Conservation (phyloP, 2,888 invertebrate species). For the Xestia c-nigrum region DNA sequence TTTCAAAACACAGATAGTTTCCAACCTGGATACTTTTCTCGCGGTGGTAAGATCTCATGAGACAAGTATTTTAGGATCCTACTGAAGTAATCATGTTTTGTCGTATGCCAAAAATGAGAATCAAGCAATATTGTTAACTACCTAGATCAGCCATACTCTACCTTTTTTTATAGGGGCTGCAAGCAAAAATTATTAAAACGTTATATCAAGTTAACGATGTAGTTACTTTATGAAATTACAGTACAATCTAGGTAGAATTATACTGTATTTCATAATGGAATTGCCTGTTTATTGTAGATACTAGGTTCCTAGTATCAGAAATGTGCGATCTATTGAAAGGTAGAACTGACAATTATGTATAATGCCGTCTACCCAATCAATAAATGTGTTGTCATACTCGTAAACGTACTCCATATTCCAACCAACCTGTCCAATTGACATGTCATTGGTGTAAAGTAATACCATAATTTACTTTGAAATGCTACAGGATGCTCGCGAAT, state of each 20-base stretch:
- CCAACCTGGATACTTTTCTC: too few relatives aligned
- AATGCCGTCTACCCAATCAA: constrained; percentile 6
- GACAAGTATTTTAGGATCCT: background rate
- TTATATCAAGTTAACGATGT: too few relatives aligned
- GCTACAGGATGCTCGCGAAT: background rate
- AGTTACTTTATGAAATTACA: background rate
- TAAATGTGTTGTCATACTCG: constrained; percentile 19
- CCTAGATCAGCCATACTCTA: too few relatives aligned
- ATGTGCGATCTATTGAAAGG: background rate
- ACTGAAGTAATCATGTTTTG: background rate
- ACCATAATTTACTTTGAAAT: background rate
- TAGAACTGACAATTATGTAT: constrained; percentile 6
- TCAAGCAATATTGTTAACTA: too few relatives aligned
- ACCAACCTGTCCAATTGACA: background rate
- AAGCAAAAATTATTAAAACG: too few relatives aligned
- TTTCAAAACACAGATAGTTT: too few relatives aligned
- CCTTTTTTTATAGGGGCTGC: too few relatives aligned
- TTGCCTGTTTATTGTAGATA: background rate
- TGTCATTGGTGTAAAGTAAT: background rate
- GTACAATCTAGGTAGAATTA: background rate
- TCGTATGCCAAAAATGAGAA: background rate
- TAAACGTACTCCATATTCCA: background rate
- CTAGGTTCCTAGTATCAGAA: background rate
- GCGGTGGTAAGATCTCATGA: too few relatives aligned
- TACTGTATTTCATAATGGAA: background rate